These are phyloP conservation scores for Corythornis vintsioides DNA, from an alignment of 2,113 vertebrate genomes.

Conservation along the genomic window DNA sequence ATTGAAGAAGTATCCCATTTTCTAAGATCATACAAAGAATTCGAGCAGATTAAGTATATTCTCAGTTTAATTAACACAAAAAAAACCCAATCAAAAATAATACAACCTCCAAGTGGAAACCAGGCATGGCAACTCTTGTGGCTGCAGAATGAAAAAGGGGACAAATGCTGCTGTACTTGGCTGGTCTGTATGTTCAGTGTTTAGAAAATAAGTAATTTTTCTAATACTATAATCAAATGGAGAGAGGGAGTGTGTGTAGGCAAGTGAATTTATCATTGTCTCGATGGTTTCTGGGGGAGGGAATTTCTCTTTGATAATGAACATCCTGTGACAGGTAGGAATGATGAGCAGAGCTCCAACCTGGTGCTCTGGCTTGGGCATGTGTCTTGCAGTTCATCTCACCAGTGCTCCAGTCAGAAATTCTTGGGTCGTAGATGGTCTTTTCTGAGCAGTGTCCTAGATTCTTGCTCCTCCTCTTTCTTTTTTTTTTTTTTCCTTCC, in stretches of 20 bases:
- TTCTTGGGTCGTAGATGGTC: background rate
- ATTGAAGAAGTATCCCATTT: background rate
- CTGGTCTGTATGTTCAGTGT: background rate
- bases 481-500: no score
- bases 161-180: background rate
- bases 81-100: background rate
- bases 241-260: fast-evolving
- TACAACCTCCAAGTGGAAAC: background rate
- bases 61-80: background rate
- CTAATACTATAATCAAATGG: background rate
- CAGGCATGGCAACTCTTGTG: background rate
- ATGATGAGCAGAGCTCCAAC: background rate
- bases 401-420: background rate
- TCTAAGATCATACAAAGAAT: background rate
- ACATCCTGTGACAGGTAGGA: background rate
- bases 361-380: fast-evolving
- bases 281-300: background rate
- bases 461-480: fast-evolving
- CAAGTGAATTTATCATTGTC: background rate
- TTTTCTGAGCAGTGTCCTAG: background rate
- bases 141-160: background rate
- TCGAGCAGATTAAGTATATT: background rate
- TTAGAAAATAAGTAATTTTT: background rate
- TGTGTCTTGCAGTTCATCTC: background rate
- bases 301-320: background rate